Percentiles rank a stretch among this genome's conserved stretches.
Conservation (phyloP, 2,888 invertebrate species). For the Rambutsinella grinnellia region DNA sequence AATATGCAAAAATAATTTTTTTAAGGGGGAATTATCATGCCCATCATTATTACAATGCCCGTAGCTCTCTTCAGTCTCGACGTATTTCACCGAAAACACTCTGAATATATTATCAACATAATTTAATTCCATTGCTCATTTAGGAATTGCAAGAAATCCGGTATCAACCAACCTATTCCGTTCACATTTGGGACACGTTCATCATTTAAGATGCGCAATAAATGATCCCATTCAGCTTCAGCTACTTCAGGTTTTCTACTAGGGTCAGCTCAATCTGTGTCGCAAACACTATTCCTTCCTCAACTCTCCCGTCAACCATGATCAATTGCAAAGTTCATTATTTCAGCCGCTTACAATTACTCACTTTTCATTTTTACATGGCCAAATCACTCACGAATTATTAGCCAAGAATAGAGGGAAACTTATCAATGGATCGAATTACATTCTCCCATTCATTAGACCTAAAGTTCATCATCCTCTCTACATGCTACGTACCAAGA, state of each 20-base stretch:
- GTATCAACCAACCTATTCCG: no score
- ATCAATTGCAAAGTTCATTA: constrained; percentile 43
- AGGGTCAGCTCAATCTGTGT: no score
- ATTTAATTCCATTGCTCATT: no score
- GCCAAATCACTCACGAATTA: neutral
- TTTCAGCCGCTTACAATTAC: constrained; percentile 36
- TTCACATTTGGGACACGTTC: constrained; percentile 34
- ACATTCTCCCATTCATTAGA: neutral
- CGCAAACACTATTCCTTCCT: no score
- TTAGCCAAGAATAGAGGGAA: neutral
- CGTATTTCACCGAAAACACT: no score
- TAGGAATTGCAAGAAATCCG: no score
- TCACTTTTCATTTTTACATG: constrained; percentile 8
- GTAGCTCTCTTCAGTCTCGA: no score
- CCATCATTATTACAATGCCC: neutral
- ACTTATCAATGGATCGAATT: neutral
- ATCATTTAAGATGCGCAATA: constrained; percentile 10
- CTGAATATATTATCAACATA: no score
- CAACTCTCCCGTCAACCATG: constrained; percentile 2
- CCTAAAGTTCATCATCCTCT: neutral
- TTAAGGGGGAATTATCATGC: neutral
- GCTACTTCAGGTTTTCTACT: no score
- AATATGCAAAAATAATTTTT: neutral
- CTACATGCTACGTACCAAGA: neutral
- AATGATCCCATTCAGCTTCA: constrained; percentile 42